A percentile compares a stretch with the other conserved stretches of the same genome.
phyloP scores from a whole-genome alignment of 2,113 vertebrate species.

The Hypomesus transpacificus region DNA sequence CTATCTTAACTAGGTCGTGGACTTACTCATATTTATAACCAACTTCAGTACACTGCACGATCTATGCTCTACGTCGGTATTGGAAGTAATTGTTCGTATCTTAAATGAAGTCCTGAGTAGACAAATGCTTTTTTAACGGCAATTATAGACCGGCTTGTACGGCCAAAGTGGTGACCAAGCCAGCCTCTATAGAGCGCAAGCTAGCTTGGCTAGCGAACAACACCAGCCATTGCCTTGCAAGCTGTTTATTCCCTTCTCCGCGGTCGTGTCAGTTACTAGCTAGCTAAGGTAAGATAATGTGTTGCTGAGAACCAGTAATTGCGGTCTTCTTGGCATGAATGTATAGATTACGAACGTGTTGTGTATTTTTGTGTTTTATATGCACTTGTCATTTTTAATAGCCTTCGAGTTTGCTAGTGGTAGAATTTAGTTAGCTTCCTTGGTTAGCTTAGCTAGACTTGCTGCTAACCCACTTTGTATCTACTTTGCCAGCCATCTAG shows the following conservation, averaged over 20 bases:
- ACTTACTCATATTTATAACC: conserved; percentile 3
- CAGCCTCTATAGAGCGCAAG: conserved; percentile 26
- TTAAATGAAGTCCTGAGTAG: conserved; percentile 33
- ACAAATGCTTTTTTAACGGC: conserved; percentile 34
- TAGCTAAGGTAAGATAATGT: conserved; percentile 36
- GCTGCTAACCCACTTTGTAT: no score
- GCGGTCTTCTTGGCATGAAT: background rate
- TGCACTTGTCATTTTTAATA: no score
- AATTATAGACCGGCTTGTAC: conserved; percentile 60
- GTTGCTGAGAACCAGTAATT: no score
- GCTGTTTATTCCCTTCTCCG: conserved; percentile 13
- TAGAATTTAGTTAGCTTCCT: no score
- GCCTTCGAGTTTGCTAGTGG: no score
- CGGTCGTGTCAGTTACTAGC: conserved; percentile 24
- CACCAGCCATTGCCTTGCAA: conserved; percentile 9
- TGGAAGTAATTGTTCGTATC: conserved; percentile 3
- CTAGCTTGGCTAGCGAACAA: conserved; percentile 49
- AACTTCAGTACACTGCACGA: background rate
- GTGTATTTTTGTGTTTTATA: background rate
- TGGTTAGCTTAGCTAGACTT: no score
- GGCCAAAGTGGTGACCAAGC: conserved; percentile 38
- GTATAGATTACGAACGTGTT: background rate
- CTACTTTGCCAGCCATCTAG: no score
- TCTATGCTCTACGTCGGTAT: background rate
- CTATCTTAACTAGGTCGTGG: conserved; percentile 42